Evolutionary conservation across 2,797 vertebrate genomes (phyloP).

Genomic region (Percopsis omiscomaycus): DNA sequence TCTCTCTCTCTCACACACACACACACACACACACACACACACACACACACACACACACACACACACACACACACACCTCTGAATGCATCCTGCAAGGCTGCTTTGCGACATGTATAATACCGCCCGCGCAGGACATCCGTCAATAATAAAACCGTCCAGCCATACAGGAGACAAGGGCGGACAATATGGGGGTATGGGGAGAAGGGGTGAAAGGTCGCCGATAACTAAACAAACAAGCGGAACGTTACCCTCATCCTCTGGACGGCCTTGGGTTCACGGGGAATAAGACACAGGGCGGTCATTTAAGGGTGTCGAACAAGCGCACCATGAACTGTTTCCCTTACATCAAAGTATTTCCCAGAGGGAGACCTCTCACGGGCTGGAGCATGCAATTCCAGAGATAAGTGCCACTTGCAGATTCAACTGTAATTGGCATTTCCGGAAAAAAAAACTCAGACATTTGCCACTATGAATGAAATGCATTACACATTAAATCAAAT

Average conservation of each 20-base stretch:
- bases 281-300: slow-evolving; percentile 19
- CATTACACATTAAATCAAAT: no score
- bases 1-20: slow-evolving; percentile 36
- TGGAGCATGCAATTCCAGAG: slow-evolving; percentile 8
- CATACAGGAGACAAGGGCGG: slow-evolving; percentile 48
- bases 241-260: slow-evolving; percentile 67
- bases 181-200: neutral
- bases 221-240: slow-evolving; percentile 72
- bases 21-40: slow-evolving; percentile 14
- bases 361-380: slow-evolving; percentile 16
- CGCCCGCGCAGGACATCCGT: slow-evolving; percentile 79
- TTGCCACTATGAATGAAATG: no score
- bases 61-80: slow-evolving; percentile 35
- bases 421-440: neutral
- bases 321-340: slow-evolving; percentile 56
- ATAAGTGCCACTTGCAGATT: neutral
- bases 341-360: slow-evolving; percentile 52
- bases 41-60: slow-evolving; percentile 18
- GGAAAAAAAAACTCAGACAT: no score
- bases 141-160: slow-evolving; percentile 72
- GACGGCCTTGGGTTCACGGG: slow-evolving; percentile 31
- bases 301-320: slow-evolving; percentile 19
- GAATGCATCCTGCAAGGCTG: slow-evolving; percentile 75
- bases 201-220: slow-evolving; percentile 46
- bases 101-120: slow-evolving; percentile 69